Conservation (phyloP, 2,113 vertebrate species). For the Parus major region DNA sequence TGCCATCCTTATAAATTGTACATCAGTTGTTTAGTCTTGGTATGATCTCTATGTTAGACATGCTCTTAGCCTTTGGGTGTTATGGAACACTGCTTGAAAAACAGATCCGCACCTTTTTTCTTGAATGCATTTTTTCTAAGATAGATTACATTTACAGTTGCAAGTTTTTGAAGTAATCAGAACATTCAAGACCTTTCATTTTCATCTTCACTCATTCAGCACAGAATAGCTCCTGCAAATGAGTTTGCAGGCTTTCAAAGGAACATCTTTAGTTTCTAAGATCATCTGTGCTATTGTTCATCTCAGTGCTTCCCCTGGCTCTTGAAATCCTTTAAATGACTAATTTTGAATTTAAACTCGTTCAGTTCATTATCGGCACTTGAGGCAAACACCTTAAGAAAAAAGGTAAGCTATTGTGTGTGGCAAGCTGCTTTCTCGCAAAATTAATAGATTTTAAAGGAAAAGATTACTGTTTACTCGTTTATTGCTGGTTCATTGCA, state of each 20-base stretch:
- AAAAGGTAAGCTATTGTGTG: background rate
- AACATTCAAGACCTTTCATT: background rate
- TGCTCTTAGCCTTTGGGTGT: background rate
- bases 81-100: background rate
- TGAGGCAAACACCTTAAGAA: background rate
- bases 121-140: background rate
- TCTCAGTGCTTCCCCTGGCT: background rate
- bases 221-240: background rate
- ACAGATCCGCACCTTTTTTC: background rate
- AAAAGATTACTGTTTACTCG: background rate
- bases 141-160: background rate
- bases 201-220: background rate
- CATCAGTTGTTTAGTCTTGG: background rate
- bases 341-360: constrained; percentile 3
- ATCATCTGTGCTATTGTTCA: background rate
- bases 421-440: background rate
- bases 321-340: constrained; percentile 1
- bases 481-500: background rate
- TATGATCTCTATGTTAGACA: background rate
- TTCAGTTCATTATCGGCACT: background rate
- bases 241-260: background rate
- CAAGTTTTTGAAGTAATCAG: background rate
- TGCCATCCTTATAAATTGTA: background rate
- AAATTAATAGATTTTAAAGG: background rate
- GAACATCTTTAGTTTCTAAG: background rate